A percentile compares a stretch with the other conserved stretches of the same genome.
Conservation (phyloP, 2,113 vertebrate genomes). For the Corydoras sp. region DNA sequence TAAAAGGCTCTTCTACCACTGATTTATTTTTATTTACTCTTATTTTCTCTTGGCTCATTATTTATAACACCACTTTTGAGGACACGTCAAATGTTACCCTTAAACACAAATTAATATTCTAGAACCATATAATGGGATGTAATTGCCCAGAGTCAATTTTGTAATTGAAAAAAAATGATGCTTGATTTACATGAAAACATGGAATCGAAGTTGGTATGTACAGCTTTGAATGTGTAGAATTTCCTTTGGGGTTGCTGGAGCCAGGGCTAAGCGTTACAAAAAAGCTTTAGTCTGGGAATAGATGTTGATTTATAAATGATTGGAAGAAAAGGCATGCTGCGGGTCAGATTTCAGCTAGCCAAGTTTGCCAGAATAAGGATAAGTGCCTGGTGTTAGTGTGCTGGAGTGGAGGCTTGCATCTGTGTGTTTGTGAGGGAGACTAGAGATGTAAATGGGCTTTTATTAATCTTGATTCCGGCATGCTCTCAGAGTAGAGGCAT, state of each 20-base stretch:
- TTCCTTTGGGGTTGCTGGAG: not conserved
- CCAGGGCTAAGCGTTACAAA: not conserved
- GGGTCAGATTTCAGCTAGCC: slow-evolving; percentile 29
- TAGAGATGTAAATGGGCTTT: slow-evolving; percentile 57
- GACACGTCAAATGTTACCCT: slow-evolving; percentile 79
- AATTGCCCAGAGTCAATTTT: slow-evolving; percentile 15
- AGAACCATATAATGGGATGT: slow-evolving; percentile 26
- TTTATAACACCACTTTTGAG: slow-evolving; percentile 70
- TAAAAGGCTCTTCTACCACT: too few species aligned
- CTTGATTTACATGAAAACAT: too few species aligned
- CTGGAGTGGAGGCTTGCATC: not conserved
- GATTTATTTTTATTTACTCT: too few species aligned
- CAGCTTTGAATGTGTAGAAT: not conserved
- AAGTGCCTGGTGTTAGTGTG: slow-evolving; percentile 30
- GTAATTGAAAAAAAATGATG: too few species aligned
- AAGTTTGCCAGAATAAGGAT: slow-evolving; percentile 24
- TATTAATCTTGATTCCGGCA: slow-evolving; percentile 59
- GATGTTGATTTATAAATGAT: slow-evolving; percentile 40
- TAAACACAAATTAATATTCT: slow-evolving; percentile 63
- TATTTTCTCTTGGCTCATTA: slow-evolving; percentile 25
- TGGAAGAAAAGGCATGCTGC: slow-evolving; percentile 15
- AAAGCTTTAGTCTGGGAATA: slow-evolving; percentile 30
- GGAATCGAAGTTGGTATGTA: too few species aligned
- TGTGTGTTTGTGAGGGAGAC: slow-evolving; percentile 35
- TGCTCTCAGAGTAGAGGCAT: slow-evolving; percentile 47